phyloP scores from a whole-genome alignment of 2,888 invertebrate species.

The Pollenia amentaria region DNA sequence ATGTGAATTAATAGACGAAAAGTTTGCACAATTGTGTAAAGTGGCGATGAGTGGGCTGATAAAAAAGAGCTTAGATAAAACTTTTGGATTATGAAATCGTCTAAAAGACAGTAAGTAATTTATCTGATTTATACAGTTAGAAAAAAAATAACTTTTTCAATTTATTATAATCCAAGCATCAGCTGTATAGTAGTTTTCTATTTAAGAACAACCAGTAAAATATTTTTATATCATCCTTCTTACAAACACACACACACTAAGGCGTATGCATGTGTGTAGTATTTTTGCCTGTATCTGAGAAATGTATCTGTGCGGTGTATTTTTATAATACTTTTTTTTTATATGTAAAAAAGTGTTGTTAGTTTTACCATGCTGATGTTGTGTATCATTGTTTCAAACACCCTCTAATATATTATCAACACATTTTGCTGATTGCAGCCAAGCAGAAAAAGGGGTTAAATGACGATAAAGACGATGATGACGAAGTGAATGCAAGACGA shows the following conservation, averaged over 20 bases:
- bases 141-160: conserved; percentile 64
- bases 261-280: not conserved
- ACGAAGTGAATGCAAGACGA: not conserved
- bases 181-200: conserved; percentile 51
- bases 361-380: conserved; percentile 47
- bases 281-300: not conserved
- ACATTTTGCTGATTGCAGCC: conserved; percentile 63
- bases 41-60: conserved; percentile 29
- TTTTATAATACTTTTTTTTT: conserved; percentile 17
- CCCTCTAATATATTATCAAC: conserved; percentile 66
- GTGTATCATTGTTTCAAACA: conserved; percentile 51
- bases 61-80: conserved; percentile 47
- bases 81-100: conserved; percentile 61
- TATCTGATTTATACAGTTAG: conserved; percentile 57
- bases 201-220: conserved; percentile 8
- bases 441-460: conserved; percentile 61
- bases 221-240: not conserved
- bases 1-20: not conserved
- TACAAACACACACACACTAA: not conserved
- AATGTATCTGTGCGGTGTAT: not conserved
- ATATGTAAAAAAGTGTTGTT: conserved; percentile 30
- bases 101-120: conserved; percentile 63
- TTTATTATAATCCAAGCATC: conserved; percentile 68
- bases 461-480: conserved; percentile 32
- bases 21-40: conserved; percentile 25